These are phyloP conservation scores for Gorsachius magnificus DNA, from an alignment of 2,797 vertebrate species.

Conservation along the genomic window DNA sequence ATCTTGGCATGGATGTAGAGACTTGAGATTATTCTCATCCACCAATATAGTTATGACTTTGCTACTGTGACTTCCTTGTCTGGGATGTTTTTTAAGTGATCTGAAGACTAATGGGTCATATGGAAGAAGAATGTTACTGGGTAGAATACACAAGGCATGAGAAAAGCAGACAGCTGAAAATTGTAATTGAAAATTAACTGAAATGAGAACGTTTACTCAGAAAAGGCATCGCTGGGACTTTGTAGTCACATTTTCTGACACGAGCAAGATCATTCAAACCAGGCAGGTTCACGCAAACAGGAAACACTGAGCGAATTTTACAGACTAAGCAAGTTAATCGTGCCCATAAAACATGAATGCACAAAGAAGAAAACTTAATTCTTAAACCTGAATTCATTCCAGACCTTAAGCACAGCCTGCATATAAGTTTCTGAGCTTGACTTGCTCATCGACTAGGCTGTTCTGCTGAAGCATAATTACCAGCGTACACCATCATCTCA, in stretches of 20 bases:
- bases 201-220: neutral
- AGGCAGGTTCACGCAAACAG: neutral
- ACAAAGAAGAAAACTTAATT: neutral
- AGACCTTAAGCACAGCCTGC: neutral
- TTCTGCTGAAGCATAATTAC: neutral
- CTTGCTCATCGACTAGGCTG: neutral
- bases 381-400: neutral
- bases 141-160: constrained; percentile 31
- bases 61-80: constrained; percentile 43
- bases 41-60: constrained; percentile 32
- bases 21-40: constrained; percentile 39
- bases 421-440: neutral
- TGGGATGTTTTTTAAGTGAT: constrained; percentile 60
- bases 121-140: constrained; percentile 36
- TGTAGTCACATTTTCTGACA: neutral
- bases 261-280: neutral
- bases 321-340: neutral
- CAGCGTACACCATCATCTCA: neutral
- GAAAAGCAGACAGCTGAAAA: neutral
- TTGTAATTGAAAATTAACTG: too few species aligned
- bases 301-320: neutral
- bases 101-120: constrained; percentile 52
- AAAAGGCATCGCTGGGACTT: neutral
- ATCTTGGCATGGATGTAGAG: neutral
- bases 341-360: neutral